Percentiles rank a stretch among this genome's conserved stretches.
phyloP scores from a whole-genome alignment of 2,888 invertebrate species.

The Xestia rhomboidea region DNA sequence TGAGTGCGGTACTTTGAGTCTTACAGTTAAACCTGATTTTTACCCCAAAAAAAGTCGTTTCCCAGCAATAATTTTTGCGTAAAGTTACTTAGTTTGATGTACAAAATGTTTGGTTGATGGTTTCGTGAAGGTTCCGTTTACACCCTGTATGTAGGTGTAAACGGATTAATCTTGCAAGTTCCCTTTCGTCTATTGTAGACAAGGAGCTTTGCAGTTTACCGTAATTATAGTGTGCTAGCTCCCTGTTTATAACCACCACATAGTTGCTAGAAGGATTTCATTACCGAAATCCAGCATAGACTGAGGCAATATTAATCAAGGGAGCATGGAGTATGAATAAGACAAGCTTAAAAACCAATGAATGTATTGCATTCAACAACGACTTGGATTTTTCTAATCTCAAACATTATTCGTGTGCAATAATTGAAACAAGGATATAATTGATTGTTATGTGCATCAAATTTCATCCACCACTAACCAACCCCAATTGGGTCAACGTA shows the following conservation, averaged over 20 bases:
- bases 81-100: no score
- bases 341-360: not conserved
- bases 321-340: not conserved
- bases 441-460: no score
- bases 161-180: conserved; percentile 7
- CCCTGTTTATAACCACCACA: conserved; percentile 19
- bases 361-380: not conserved
- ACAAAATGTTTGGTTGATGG: not conserved
- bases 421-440: not conserved
- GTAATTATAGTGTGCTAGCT: conserved; percentile 17
- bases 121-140: no score
- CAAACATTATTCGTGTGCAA: not conserved
- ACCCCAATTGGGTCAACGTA: no score
- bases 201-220: conserved; percentile 13
- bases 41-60: no score
- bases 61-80: no score
- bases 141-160: no score
- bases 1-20: no score
- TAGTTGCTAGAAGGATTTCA: conserved; percentile 43
- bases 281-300: conserved; percentile 29
- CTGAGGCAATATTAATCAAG: conserved; percentile 28
- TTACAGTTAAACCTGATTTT: no score
- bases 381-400: not conserved
- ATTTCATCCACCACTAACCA: no score
- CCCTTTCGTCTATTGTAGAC: not conserved